Evolutionary conservation across 2,888 invertebrate genomes (phyloP), one percentile per base, ranked within the genome.

Genomic region (Brachyopa scutellaris): DNA sequence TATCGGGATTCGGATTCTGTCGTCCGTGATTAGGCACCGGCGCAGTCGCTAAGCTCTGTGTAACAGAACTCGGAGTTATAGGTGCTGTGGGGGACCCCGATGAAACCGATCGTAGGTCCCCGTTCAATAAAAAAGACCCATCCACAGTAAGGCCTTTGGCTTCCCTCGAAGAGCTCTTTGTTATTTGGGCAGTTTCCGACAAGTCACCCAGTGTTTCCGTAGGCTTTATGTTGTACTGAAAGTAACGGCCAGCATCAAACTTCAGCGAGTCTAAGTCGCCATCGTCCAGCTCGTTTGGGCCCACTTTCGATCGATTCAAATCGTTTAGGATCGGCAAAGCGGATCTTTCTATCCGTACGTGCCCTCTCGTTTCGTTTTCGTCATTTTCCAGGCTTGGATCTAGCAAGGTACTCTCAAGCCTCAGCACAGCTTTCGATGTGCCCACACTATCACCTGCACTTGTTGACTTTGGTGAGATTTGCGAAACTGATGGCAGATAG

Each of bases 1-100:
- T 96, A 87, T 97, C 97, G 36, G 94, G 93, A 88, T 93, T 94
- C 2, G 93, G 92, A 85, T 94, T 93, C 73, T 94, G 91, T 13
- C 91, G 87, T 0, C 88, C 86, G 85, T 87, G 87, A 87, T 88
- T 88, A 69, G 87, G 86, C 19, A 77, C 61, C 72, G 84, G 70
- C 84, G 73, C 76, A 77, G 84, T 86, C 36, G 88, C 88, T 74
- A 86, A 85, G 84, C 51, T 86, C 86, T 85, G 88, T 80, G 74
- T 87, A 86, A 77, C 89, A 90, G 87, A 85, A 88, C 86, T 88
- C 87, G 88, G 88, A 85, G 85, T 87, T 84, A 87, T 88, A 77
- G 40, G 55, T 80, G 40, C 62, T 67, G 57, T 74, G 74, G 87
- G 90, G 90, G 90, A 90, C 90, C 90, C 88, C 90, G 90, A 90